Evolutionary conservation across 1,140 invertebrate species (phyloP).

Genomic region (Thaumatotibia leucotreta): DNA sequence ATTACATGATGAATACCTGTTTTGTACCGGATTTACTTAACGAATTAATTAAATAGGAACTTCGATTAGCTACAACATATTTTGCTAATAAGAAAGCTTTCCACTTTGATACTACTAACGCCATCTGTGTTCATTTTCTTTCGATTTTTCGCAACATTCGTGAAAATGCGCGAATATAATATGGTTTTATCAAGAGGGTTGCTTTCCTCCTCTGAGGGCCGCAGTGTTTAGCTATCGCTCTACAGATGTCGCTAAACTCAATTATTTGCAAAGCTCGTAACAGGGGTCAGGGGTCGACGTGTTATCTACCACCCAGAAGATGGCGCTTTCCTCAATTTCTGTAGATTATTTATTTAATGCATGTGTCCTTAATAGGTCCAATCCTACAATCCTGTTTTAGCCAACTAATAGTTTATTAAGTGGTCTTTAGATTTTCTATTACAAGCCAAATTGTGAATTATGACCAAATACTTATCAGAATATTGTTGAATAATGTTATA

Average conservation of each 20-base stretch:
- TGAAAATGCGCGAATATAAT: not conserved
- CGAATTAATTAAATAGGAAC: too few relatives aligned
- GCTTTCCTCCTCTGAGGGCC: constrained; percentile 3
- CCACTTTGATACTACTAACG: constrained; percentile 22
- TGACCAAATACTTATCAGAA: too few relatives aligned
- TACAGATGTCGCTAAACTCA: not conserved
- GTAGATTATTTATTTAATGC: too few relatives aligned
- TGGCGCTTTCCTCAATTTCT: too few relatives aligned
- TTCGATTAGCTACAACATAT: too few relatives aligned
- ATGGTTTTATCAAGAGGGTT: not conserved
- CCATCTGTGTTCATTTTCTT: constrained; percentile 29
- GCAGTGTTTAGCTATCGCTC: not conserved
- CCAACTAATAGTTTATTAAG: too few relatives aligned
- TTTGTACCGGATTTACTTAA: not conserved
- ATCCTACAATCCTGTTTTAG: too few relatives aligned
- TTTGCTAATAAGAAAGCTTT: not conserved
- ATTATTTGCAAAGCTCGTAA: not conserved
- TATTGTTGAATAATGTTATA: too few relatives aligned
- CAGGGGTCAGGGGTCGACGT: not conserved
- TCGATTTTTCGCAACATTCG: not conserved
- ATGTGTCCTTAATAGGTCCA: too few relatives aligned
- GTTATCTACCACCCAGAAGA: constrained; percentile 35
- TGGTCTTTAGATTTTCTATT: too few relatives aligned
- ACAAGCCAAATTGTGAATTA: too few relatives aligned
- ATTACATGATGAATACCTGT: too few relatives aligned